Base-by-base conservation (phyloP, 2,113 vertebrate genomes). In the Protobothrops mucrosquamatus region DNA sequence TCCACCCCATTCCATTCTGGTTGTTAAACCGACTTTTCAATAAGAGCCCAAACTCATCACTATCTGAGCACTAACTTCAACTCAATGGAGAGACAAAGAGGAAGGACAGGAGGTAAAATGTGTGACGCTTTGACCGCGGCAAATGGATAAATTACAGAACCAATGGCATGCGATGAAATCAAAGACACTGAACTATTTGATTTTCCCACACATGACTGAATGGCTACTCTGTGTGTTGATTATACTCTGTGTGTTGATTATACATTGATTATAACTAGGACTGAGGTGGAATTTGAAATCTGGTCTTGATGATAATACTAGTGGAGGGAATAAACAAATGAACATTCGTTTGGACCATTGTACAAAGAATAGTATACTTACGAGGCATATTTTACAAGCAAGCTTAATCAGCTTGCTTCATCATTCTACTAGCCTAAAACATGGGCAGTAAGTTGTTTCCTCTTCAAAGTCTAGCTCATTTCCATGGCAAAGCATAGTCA, bases 91-190 rank as follows among this genome's bases (percentile, higher is more conserved):
- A 54, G 0, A 5, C 51, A 34, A 22, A 22, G 64, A 57, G 61
- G 56, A 85, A 48, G 57, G 69, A 15, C 34, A 2, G 51, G n/a
- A n/a, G 5, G 24, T 24, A 51, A 34, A 39, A 11, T 34, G 39
- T 51, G 46, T 48, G 94, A 92, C 91, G 23, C 85, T 94, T 95
- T 94, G 94, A 95, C 89, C 96, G 94, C 94, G 95, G 69, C 52
- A 88, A 93, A 88, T 91, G 89, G 93, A 91, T 94, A 96, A 96
- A 96, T 96, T 97, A 94, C 93, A 93, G 56, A 56, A 64, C 92
- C 95, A 94, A 54, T 92, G 94, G 96, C 95, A 95, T 90, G 93
- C 95, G 94, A 8, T 88, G 94, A 97, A 93, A 97, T 95, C 97
- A 96, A 96, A 95, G 96, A 95, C 93, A 93, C 93, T 90, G 51